A percentile compares a stretch with the other conserved stretches of the same genome.
phyloP scores from a whole-genome alignment of 2,113 vertebrate species.

The Aegotheles bennettii region DNA sequence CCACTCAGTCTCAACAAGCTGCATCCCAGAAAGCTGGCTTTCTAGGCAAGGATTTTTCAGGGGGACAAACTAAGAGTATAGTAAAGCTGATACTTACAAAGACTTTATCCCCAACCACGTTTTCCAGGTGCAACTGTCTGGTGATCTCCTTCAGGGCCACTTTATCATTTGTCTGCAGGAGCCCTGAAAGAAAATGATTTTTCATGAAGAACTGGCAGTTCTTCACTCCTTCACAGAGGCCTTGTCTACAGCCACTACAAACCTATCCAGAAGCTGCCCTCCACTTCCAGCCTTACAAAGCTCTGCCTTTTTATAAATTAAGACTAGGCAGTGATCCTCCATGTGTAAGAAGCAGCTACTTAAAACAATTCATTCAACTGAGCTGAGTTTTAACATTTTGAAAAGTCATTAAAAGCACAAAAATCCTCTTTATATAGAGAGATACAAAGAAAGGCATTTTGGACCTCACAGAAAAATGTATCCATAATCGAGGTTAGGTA shows the following conservation, averaged over 20 bases:
- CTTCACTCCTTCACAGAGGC: not conserved
- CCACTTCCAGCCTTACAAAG: no score
- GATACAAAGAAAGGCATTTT: not conserved
- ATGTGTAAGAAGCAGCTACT: not conserved
- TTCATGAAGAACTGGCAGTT: not conserved
- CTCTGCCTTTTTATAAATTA: no score
- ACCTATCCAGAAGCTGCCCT: not conserved
- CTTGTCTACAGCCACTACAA: rapidly evolving
- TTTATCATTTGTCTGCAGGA: conserved; percentile 90
- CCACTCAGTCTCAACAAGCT: not conserved
- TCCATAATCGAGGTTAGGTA: not conserved
- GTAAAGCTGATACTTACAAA: conserved; percentile 83
- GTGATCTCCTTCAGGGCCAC: conserved; percentile 95
- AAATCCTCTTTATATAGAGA: rapidly evolving
- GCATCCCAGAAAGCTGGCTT: not conserved
- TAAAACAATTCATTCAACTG: not conserved
- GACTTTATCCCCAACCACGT: conserved; percentile 94
- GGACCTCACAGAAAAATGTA: not conserved
- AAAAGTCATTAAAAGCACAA: not conserved
- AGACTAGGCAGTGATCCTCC: not conserved
- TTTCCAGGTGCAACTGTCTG: conserved; percentile 90
- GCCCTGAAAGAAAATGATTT: conserved; percentile 72
- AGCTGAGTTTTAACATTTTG: not conserved
- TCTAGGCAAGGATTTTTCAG: not conserved
- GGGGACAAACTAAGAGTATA: not conserved